Base-by-base conservation (phyloP, 2,113 vertebrate species). In the Anarrhichthys ocellatus region DNA sequence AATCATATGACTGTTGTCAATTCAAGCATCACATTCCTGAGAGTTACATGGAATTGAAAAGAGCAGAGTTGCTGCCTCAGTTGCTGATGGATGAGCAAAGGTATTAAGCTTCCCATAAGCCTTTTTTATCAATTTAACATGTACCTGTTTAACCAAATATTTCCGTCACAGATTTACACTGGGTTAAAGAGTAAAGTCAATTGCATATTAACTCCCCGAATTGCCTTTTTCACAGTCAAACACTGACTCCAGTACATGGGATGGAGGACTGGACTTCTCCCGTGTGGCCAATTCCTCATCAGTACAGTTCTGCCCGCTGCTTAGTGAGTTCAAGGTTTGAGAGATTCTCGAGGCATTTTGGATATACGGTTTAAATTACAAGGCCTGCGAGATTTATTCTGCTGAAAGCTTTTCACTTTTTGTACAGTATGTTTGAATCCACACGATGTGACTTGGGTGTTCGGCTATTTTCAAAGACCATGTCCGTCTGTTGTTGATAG, bases 91-190 rank as follows among this genome's bases (percentile, higher is more conserved):
- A 83, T 74, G 46, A 81, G 56, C 50, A 70, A 67, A 34, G 63
- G 87, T 80, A 76, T 87, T 81, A 74, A 58, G 27, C 61, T 73
- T 63, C 59, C 50, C 48, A 62, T 66, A 75, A 87, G 78, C 72
- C 73, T 77, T 88, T 79, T 82, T 64, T 58, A 74, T 85, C 78
- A 72, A 73, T 77, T 85, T 73, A 65, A 66, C 42, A 15, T 62
- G 11, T 76, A 63, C 79, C 32, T 61, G 38, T 75, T 36, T 59
- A 70, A 76, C 42, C 64, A 77, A 67, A 80, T 73, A 77, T 82
- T 87, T 85, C 59, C 64, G 46, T 82, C 76, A 83, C 63, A 83
- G 42, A 66, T 81, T 75, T 68, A 74, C 66, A 67, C 50, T 32
- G 48, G 44, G 64, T 71, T 80, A 52, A 81, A 73, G 54, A 85